phyloP scores from a whole-genome alignment of 2,113 vertebrate genomes.

The Bettongia penicillata region DNA sequence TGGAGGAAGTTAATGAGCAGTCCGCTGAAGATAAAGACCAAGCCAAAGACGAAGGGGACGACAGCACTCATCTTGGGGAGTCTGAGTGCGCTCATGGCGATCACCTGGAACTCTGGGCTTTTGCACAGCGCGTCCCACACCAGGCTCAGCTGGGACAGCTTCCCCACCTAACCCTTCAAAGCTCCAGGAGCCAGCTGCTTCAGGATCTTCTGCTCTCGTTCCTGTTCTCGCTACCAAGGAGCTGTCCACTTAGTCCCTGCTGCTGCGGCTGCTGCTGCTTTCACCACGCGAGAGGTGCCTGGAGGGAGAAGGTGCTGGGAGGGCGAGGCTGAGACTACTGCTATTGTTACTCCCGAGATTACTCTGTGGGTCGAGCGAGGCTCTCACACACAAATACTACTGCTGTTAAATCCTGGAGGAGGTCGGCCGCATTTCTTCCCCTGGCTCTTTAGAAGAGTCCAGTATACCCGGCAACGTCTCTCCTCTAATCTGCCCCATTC shows the following conservation, averaged over 20 bases:
- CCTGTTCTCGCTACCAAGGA: neutral
- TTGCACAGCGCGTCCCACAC: too few species aligned
- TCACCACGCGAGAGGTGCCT: neutral
- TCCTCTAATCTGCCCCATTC: neutral
- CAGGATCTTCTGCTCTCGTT: neutral
- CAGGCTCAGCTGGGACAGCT: neutral
- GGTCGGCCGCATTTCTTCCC: fast-evolving
- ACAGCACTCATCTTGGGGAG: fast-evolving
- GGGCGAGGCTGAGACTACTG: neutral
- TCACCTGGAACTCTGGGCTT: too few species aligned
- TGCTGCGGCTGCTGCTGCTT: neutral
- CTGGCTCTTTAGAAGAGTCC: neutral
- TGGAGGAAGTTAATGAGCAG: neutral
- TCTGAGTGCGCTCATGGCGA: neutral
- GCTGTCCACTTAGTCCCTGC: neutral
- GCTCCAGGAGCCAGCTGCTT: neutral
- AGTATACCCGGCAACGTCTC: neutral
- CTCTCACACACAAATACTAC: neutral
- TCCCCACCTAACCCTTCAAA: neutral
- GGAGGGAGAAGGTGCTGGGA: neutral
- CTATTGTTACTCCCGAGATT: neutral
- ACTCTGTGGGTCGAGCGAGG: neutral
- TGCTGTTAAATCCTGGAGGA: neutral
- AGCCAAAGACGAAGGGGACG: neutral
- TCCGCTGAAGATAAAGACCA: neutral